Percentiles rank a stretch among this genome's conserved stretches.
phyloP scores from a whole-genome alignment of 2,888 invertebrate species.

The Escarpia spicata region DNA sequence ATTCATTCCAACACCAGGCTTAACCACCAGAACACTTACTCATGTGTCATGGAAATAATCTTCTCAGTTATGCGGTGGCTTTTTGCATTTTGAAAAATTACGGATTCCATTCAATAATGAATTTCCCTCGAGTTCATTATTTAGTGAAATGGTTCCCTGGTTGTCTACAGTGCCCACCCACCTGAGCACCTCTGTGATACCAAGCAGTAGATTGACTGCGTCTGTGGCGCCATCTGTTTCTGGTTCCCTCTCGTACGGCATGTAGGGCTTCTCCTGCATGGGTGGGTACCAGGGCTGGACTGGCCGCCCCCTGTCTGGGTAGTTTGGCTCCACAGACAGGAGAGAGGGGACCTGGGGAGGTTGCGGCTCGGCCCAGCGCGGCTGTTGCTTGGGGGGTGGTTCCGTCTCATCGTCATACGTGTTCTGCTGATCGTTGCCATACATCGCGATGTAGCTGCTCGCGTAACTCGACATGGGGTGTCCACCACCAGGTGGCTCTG shows the following conservation, averaged over 20 bases:
- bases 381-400: background rate
- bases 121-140: background rate
- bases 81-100: no score
- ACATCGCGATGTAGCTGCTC: background rate
- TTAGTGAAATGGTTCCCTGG: background rate
- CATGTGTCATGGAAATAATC: no score
- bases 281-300: background rate
- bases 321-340: background rate
- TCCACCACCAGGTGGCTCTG: background rate
- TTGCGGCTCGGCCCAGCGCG: background rate
- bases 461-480: background rate
- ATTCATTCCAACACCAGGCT: no score
- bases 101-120: no score
- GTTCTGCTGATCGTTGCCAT: background rate
- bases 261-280: background rate
- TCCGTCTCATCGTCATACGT: background rate
- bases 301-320: background rate
- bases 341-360: background rate
- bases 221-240: background rate
- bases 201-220: background rate
- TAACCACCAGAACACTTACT: no score
- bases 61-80: no score
- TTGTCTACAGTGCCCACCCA: background rate
- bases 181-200: background rate
- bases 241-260: background rate